phyloP scores from a whole-genome alignment of 2,888 invertebrate genomes.

The Nephrotoma flavescens region DNA sequence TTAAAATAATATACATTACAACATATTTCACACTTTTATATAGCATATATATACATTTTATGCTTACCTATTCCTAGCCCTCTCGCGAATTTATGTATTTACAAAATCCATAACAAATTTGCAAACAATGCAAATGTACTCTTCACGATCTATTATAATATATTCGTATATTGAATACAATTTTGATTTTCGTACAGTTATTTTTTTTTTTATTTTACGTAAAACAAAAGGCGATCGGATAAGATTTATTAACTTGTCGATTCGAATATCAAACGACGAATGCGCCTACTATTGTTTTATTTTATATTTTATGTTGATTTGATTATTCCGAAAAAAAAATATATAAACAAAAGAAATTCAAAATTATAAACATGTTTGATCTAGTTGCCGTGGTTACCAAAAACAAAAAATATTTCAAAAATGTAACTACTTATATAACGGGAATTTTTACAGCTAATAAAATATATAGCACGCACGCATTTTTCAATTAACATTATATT shows the following conservation, averaged over 20 bases:
- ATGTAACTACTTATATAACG: not conserved
- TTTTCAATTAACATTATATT: not conserved
- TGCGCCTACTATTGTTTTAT: not conserved
- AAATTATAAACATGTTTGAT: not conserved
- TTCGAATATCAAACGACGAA: not conserved
- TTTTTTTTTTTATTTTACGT: not conserved
- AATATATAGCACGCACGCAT: not conserved
- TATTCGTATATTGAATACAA: not conserved
- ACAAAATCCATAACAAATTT: not conserved
- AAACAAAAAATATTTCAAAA: not conserved
- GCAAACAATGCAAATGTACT: not conserved
- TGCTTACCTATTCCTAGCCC: not conserved
- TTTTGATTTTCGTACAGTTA: not conserved
- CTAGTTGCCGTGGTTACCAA: not conserved
- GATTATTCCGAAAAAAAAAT: not conserved
- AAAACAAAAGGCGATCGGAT: not conserved
- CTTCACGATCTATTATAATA: not conserved
- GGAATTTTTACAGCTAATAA: not conserved
- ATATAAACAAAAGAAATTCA: too few species aligned
- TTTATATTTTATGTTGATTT: not conserved
- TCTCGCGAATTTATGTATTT: not conserved
- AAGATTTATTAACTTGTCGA: not conserved
- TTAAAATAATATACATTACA: not conserved
- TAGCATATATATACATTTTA: not conserved
- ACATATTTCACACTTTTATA: not conserved